phyloP scores from a whole-genome alignment of 2,797 vertebrate genomes.

The Coilia nasus region DNA sequence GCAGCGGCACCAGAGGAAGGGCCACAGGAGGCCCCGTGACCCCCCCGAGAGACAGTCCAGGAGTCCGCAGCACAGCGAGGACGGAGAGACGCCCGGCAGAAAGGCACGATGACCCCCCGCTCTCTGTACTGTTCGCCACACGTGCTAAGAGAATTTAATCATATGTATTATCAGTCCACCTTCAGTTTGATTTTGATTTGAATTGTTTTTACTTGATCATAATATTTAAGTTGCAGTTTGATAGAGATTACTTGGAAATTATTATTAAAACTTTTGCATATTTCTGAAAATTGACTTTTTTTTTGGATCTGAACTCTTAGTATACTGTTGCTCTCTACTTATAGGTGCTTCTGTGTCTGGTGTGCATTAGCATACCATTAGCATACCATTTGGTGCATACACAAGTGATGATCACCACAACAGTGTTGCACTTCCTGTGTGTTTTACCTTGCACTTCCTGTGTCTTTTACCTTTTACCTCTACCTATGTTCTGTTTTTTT shows the following conservation, averaged over 20 bases:
- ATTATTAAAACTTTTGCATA: too few relatives aligned
- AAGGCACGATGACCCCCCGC: slow-evolving; percentile 52
- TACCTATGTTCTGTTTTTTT: not conserved
- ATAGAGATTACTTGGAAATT: too few relatives aligned
- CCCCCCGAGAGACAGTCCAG: slow-evolving; percentile 62
- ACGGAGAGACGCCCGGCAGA: slow-evolving; percentile 33
- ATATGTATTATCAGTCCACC: too few relatives aligned
- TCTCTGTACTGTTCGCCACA: not conserved
- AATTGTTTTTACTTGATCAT: too few relatives aligned
- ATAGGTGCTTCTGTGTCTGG: not conserved
- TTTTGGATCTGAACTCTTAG: too few relatives aligned
- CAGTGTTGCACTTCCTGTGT: not conserved
- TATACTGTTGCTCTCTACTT: too few relatives aligned
- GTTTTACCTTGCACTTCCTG: not conserved
- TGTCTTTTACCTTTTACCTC: not conserved
- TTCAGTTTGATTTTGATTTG: too few relatives aligned
- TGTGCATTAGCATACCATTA: not conserved
- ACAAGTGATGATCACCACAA: not conserved
- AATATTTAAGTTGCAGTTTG: too few relatives aligned
- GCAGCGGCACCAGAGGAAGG: slow-evolving; percentile 77
- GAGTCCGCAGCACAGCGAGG: slow-evolving; percentile 63
- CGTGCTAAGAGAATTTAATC: too few relatives aligned
- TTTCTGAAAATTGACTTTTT: too few relatives aligned
- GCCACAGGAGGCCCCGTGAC: slow-evolving; percentile 67
- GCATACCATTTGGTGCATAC: not conserved